Percentiles rank a stretch among this genome's conserved stretches.
Conservation (phyloP, 2,888 invertebrate genomes). For the Callinectes sapidus region DNA sequence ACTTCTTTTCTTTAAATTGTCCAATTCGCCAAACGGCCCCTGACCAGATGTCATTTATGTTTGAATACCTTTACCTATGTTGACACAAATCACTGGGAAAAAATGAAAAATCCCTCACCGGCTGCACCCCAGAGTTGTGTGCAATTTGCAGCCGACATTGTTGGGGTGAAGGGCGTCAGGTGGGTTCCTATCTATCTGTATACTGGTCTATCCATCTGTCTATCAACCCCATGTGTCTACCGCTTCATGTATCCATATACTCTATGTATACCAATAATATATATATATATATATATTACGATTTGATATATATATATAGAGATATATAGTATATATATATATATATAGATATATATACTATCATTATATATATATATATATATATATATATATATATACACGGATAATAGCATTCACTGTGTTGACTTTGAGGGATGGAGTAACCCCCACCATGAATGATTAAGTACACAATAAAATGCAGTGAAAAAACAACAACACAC, state of each 20-base stretch:
- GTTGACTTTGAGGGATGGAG: no score
- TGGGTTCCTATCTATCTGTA: neutral
- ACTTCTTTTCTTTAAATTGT: neutral
- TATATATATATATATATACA: no score
- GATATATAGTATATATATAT: no score
- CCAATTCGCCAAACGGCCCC: neutral
- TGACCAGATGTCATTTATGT: conserved; percentile 15
- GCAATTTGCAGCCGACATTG: conserved; percentile 12
- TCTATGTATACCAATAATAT: neutral
- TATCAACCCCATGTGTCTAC: neutral
- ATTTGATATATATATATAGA: no score
- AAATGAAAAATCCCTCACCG: conserved; percentile 4
- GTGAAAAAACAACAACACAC: no score
- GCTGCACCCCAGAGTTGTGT: neutral
- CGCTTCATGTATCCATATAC: neutral
- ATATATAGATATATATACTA: no score
- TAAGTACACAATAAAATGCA: no score
- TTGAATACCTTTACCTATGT: conserved; percentile 17
- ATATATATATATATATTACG: no score
- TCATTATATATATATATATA: no score
- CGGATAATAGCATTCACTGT: no score
- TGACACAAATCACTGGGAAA: conserved; percentile 6
- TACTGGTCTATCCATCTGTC: neutral
- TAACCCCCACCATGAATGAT: no score
- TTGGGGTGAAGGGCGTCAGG: conserved; percentile 19